Base-by-base conservation (phyloP, 2,113 vertebrate genomes). In the Tachysurus vachellii region DNA sequence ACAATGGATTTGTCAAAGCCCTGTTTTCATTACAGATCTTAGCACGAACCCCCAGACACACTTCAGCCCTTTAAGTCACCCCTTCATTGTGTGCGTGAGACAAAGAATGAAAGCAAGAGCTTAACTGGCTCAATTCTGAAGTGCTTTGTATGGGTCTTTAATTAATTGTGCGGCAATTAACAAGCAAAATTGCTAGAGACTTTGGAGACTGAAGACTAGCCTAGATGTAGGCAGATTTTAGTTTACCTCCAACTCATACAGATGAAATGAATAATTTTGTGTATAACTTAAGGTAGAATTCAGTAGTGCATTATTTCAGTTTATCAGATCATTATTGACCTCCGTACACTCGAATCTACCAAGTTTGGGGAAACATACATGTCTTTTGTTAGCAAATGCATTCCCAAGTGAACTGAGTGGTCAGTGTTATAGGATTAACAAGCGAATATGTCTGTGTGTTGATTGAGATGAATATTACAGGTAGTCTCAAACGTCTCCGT, bases 1-100 rank as follows among this genome's bases (percentile, higher is more conserved):
- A 62, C 73, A 44, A 64, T 50, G 28, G 62, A 3, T 56, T 85
- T 76, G 71, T 62, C 71, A 57, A 73, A 84, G 83, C 16, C 50
- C 16, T 61, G 54, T 79, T 85, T 85, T 66, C 10, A 31, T 6
- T 28, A 75, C 7, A 62, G 26, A 57, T 31, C 23, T 7, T 19
- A 59, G 14, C 14, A 64, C 59, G 19, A 50, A 59, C n/a, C 81
- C 86, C 19, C 53, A 76, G 87, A 90, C 31, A 26, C 36, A 87
- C 84, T 77, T 77, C n/a, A 54, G 47, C 6, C 2, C 47, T 75
- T 47, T 19, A 21, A 71, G 68, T 42, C 42, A 71, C 31, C 68
- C 7, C 68, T 36, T 42, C 21, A 75, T 26, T 47, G 19, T 75
- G 71, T 73, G 31, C 42, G 66, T 70, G 21, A 36, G 64, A 66